Evolutionary conservation across 2,113 vertebrate genomes (phyloP).

Genomic region (Neodon shergylaensis): DNA sequence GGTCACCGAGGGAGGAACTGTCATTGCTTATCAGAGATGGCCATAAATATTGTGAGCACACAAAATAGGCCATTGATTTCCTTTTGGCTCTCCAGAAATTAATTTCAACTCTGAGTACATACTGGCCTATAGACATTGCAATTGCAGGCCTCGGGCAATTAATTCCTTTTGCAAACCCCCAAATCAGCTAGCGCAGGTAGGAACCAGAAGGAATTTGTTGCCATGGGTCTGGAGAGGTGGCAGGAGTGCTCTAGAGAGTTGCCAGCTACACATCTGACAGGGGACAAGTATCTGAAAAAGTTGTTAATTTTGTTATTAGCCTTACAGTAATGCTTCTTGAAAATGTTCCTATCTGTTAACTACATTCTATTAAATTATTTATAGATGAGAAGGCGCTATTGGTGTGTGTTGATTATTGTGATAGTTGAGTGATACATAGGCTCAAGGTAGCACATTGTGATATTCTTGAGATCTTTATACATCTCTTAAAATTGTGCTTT

Average conservation of each 20-base stretch:
- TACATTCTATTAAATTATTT: neutral
- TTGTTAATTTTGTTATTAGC: neutral
- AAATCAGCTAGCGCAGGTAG: neutral
- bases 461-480: neutral
- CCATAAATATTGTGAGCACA: neutral
- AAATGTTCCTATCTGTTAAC: neutral
- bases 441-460: neutral
- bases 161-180: neutral
- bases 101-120: neutral
- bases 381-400: neutral
- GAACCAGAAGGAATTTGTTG: neutral
- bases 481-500: neutral
- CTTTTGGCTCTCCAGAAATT: neutral
- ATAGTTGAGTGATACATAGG: neutral
- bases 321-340: neutral
- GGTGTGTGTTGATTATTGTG: neutral
- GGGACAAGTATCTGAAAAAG: neutral
- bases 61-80: neutral
- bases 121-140: neutral
- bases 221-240: neutral
- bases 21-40: neutral
- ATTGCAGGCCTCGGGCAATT: neutral
- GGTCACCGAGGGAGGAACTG: neutral
- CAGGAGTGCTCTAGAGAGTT: fast-evolving
- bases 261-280: neutral